phyloP scores from a whole-genome alignment of 1,140 invertebrate genomes.

The Sitodiplosis mosellana region DNA sequence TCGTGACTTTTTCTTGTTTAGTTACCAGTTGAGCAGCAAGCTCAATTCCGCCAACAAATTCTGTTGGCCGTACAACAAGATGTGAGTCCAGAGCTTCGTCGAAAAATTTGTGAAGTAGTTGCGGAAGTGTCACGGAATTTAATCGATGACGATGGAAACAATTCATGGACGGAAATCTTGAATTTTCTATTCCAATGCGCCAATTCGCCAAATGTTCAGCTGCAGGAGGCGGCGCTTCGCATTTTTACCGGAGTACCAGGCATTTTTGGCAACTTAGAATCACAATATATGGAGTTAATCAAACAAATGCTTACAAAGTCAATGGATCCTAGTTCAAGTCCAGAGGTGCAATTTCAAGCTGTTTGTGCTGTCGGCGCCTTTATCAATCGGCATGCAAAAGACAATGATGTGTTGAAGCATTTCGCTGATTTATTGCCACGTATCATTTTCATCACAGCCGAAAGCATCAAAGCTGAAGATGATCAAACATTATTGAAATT shows the following conservation, averaged over 20 bases:
- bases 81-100: constrained; percentile 55
- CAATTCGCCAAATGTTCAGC: constrained; percentile 52
- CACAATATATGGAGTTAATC: constrained; percentile 78
- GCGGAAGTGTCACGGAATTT: constrained; percentile 89
- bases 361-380: constrained; percentile 77
- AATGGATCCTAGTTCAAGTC: constrained; percentile 46
- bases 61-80: constrained; percentile 66
- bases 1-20: no score
- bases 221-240: constrained; percentile 86
- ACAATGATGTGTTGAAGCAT: constrained; percentile 67
- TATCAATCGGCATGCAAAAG: constrained; percentile 77
- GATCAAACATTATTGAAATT: constrained; percentile 83
- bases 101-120: constrained; percentile 83
- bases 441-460: constrained; percentile 40
- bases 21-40: constrained; percentile 62
- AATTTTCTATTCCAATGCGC: constrained; percentile 93
- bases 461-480: constrained; percentile 60
- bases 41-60: constrained; percentile 69
- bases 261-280: constrained; percentile 91
- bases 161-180: constrained; percentile 92
- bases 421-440: constrained; percentile 68
- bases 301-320: constrained; percentile 84
- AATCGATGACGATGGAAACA: constrained; percentile 91
- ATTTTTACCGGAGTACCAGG: constrained; percentile 92
- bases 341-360: constrained; percentile 60